Conservation (phyloP, 2,797 vertebrate genomes). For the Helicolenus hilgendorfi region DNA sequence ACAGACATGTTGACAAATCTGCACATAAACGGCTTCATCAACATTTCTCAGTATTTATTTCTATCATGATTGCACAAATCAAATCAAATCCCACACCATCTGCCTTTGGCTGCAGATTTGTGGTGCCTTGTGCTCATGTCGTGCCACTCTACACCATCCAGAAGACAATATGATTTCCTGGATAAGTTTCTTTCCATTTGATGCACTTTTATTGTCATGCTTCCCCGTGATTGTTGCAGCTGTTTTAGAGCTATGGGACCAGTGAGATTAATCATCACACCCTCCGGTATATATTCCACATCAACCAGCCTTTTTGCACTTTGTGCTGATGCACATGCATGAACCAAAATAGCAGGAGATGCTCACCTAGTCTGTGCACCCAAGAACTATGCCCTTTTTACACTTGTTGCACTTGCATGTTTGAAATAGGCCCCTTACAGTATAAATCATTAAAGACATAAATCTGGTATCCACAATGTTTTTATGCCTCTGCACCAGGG, state of each 20-base stretch:
- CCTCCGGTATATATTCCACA: background rate
- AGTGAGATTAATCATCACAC: background rate
- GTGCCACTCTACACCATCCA: too few species aligned
- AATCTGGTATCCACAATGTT: background rate
- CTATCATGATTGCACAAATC: background rate
- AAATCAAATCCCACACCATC: background rate
- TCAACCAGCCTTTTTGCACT: background rate
- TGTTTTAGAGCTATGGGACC: background rate
- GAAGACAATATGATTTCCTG: too few species aligned
- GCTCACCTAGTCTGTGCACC: background rate
- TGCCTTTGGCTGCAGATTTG: background rate
- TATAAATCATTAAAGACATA: background rate
- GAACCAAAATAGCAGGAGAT: background rate
- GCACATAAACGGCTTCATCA: background rate
- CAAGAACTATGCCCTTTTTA: background rate
- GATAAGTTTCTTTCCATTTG: background rate
- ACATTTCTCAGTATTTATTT: background rate
- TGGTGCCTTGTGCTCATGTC: background rate
- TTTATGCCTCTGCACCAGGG: too few species aligned
- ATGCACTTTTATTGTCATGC: background rate
- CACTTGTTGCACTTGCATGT: background rate
- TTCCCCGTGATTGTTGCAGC: background rate
- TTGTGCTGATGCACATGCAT: background rate
- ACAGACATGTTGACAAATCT: background rate
- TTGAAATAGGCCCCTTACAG: background rate